Percentiles rank a stretch among this genome's conserved stretches.
phyloP scores from a whole-genome alignment of 2,797 vertebrate species.

The Falco biarmicus region DNA sequence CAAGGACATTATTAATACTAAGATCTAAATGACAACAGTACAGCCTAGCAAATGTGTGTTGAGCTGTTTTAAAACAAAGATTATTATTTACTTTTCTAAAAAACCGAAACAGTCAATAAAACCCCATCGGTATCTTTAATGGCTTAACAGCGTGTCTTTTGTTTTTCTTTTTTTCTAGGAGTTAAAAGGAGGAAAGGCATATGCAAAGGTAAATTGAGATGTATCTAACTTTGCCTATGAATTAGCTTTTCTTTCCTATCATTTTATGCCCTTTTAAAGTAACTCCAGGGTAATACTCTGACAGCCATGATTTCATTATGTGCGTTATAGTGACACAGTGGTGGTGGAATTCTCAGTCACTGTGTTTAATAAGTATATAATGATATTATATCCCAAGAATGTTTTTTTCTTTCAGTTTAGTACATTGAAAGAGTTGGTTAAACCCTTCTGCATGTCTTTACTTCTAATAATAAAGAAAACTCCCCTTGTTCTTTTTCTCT shows the following conservation, averaged over 20 bases:
- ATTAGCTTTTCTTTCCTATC: background rate
- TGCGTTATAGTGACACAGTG: background rate
- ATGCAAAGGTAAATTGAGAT: constrained; percentile 89
- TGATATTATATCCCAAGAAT: background rate
- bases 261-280: background rate
- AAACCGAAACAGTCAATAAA: background rate
- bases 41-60: background rate
- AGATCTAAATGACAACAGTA: background rate
- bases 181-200: constrained; percentile 94
- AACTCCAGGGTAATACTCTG: background rate
- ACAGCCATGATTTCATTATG: background rate
- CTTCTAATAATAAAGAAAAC: background rate
- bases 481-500: background rate
- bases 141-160: background rate
- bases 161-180: constrained; percentile 83
- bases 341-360: background rate
- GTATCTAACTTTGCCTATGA: background rate
- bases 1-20: background rate
- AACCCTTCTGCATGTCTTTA: background rate
- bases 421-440: background rate
- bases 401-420: background rate
- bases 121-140: background rate
- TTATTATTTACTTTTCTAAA: background rate
- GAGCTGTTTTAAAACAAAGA: background rate
- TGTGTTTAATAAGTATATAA: background rate